Conservation (phyloP, 2,888 invertebrate species). For the Scrobipalpa atriplicella region DNA sequence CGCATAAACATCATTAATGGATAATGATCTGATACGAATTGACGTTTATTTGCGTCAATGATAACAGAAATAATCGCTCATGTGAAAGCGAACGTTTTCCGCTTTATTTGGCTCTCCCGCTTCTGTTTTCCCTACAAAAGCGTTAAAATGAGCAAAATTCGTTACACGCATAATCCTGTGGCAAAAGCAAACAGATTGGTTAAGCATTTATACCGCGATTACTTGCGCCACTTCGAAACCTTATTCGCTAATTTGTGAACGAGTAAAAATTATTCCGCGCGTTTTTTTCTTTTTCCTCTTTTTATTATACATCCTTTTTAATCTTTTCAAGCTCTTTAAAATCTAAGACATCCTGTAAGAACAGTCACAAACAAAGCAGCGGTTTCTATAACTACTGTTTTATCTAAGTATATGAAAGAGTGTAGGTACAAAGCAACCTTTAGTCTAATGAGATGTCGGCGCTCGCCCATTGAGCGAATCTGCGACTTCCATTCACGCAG, state of each 20-base stretch:
- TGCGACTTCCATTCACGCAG: constrained; percentile 21
- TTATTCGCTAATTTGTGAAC: too few species aligned
- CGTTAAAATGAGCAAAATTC: constrained; percentile 27
- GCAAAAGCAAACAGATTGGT: constrained; percentile 29
- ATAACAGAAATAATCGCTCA: background rate
- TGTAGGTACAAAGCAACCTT: constrained; percentile 18
- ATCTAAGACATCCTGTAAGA: too few species aligned
- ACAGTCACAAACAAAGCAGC: background rate
- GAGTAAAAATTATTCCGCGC: too few species aligned
- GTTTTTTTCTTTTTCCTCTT: too few species aligned
- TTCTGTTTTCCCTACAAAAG: constrained; percentile 22
- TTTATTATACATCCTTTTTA: too few species aligned
- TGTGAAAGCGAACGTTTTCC: constrained; percentile 11
- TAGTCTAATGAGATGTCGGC: constrained; percentile 29
- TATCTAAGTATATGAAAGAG: constrained; percentile 26
- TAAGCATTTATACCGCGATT: constrained; percentile 17
- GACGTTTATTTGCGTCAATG: background rate
- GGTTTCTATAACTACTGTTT: background rate
- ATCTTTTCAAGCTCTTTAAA: too few species aligned
- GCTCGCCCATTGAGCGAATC: constrained; percentile 22
- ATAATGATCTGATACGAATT: background rate
- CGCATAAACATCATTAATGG: background rate
- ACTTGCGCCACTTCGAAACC: background rate
- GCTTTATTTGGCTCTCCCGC: constrained; percentile 19
- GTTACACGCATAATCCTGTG: constrained; percentile 28